phyloP scores from a whole-genome alignment of 2,888 invertebrate species.

The Drosophila multiciliata region DNA sequence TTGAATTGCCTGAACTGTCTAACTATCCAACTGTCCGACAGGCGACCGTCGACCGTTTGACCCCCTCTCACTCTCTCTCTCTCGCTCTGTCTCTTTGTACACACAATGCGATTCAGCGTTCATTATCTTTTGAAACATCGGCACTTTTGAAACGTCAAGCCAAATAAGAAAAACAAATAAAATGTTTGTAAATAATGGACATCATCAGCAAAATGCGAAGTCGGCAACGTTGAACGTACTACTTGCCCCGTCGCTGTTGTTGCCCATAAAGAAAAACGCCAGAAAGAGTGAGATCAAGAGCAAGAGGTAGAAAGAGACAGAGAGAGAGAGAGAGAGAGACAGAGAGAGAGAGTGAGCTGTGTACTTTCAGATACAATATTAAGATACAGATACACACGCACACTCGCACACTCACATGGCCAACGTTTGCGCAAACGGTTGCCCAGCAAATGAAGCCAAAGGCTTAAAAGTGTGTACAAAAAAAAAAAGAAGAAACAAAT shows the following conservation, averaged over 20 bases:
- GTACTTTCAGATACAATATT: constrained; percentile 60
- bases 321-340: not conserved
- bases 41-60: constrained; percentile 4
- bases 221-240: constrained; percentile 52
- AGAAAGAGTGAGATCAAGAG: not conserved
- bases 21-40: constrained; percentile 41
- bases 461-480: constrained; percentile 71
- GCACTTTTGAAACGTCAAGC: constrained; percentile 79
- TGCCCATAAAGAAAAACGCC: constrained; percentile 5
- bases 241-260: constrained; percentile 17
- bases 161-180: constrained; percentile 80
- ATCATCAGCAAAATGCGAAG: constrained; percentile 79
- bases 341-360: constrained; percentile 41
- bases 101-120: constrained; percentile 68
- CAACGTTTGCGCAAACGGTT: constrained; percentile 79
- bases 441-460: constrained; percentile 72
- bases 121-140: constrained; percentile 81
- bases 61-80: constrained; percentile 21
- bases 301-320: not conserved
- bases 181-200: constrained; percentile 77
- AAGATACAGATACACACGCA: constrained; percentile 46
- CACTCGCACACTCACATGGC: constrained; percentile 12
- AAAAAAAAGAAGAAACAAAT: not conserved
- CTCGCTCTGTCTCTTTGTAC: constrained; percentile 22
- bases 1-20: constrained; percentile 9